Evolutionary conservation across 1,140 invertebrate species (phyloP), one percentile per base, ranked within the genome.

Genomic region (Lepeophtheirus salmonis): DNA sequence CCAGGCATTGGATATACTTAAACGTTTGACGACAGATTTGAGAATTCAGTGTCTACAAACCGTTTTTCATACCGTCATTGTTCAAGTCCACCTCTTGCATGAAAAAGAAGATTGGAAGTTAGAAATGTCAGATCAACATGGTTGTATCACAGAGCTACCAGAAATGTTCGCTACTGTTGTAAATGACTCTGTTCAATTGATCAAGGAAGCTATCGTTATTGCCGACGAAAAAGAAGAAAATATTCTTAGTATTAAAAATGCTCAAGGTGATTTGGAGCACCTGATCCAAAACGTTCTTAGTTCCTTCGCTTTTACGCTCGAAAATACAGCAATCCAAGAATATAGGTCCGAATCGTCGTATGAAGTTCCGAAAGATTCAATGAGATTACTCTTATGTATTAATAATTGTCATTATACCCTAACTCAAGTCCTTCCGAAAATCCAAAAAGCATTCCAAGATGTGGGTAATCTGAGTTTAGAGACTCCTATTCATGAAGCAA

Each of bases 41-140:
- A 71, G 89, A 64, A 78, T 89, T 50, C 81, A 89, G 69, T 89
- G 87, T 65, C 83, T 96, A 74, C 79, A 79, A 17, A 81, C 82
- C 51, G 76, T 94, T 60, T 83, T 96, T 55, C 83, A 84, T 68
- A 83, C 90, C 68, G 81, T 88, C 2, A 78, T 79, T 0, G 80
- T 84, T 66, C 83, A 86, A 65, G 80, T 92, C 24, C 79, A 80
- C 65, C 76, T 77, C n/a, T 73, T 96, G 1, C 75, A 79, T 53
- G 78, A 78, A 48, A 80, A 82, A 66, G 91, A 97, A 73, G 84
- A 78, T 0, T 97, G 91, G 90, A 78, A 80, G 64, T 79, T 91
- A 56, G 83, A 89, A 64, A 83, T 87, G 62, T 80, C 82, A 67
- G 82, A 84, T 64, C 78, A 82, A 64, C 79, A 82, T 67, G 84